Evolutionary conservation across 2,113 vertebrate genomes (phyloP).

Genomic region (Saguinus imperator): DNA sequence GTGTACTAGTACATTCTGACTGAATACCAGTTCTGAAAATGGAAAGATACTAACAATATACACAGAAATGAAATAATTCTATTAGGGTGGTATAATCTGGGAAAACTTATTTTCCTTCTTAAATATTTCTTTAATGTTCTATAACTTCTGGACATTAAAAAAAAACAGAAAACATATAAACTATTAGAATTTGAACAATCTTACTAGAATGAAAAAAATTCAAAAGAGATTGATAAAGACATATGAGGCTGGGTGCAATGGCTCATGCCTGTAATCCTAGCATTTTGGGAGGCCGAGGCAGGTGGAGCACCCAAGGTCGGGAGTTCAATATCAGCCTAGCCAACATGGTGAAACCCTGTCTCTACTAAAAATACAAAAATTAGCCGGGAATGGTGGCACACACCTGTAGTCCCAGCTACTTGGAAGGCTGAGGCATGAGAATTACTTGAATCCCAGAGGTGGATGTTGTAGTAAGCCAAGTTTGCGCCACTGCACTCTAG

Average conservation of each 20-base stretch:
- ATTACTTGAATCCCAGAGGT: background rate
- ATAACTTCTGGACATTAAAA: conserved; percentile 25
- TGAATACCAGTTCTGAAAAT: background rate
- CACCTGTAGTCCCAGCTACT: background rate
- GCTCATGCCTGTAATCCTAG: background rate
- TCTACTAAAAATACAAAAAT: background rate
- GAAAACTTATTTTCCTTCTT: conserved; percentile 40
- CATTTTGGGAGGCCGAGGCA: background rate
- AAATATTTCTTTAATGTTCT: conserved; percentile 30
- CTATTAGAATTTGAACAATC: background rate
- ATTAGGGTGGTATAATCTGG: background rate
- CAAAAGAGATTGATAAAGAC: background rate
- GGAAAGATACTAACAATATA: background rate
- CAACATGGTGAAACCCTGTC: background rate
- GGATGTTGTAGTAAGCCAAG: background rate
- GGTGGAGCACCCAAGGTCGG: background rate
- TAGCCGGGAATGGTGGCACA: background rate
- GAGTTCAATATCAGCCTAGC: background rate
- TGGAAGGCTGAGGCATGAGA: background rate
- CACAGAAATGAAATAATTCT: conserved; percentile 4
- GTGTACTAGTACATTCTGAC: background rate
- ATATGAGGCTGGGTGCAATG: background rate
- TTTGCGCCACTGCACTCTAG: background rate
- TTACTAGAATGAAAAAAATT: conserved; percentile 27
- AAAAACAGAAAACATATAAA: background rate